These are phyloP conservation scores for Morpho achilles DNA, from an alignment of 2,888 invertebrate species.

Conservation along the genomic window DNA sequence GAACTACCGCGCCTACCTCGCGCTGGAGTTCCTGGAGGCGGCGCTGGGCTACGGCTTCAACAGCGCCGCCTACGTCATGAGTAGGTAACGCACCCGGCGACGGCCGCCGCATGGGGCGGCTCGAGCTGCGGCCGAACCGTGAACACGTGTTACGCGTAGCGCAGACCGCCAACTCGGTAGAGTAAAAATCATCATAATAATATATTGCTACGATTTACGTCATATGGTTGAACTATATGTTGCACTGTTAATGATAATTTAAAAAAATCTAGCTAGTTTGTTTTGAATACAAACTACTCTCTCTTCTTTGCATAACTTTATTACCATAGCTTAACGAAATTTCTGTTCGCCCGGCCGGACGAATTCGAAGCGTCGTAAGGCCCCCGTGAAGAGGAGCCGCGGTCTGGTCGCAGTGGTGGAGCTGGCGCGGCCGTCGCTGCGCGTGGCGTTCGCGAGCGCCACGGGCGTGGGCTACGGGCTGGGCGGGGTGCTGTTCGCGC, in stretches of 20 bases:
- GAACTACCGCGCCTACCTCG: conserved; percentile 75
- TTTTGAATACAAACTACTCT: too few relatives aligned
- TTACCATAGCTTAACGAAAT: too few relatives aligned
- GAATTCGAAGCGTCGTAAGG: too few relatives aligned
- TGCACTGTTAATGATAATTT: too few relatives aligned
- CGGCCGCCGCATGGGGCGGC: background rate
- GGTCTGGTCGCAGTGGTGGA: conserved; percentile 50
- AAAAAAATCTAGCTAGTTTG: too few relatives aligned
- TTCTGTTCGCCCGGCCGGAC: too few relatives aligned
- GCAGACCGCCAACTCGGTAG: background rate
- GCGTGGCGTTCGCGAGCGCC: conserved; percentile 61
- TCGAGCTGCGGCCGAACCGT: too few relatives aligned
- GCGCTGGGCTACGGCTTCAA: conserved; percentile 77
- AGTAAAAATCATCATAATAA: too few relatives aligned
- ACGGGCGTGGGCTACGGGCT: conserved; percentile 70
- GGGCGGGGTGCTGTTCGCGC: conserved; percentile 74
- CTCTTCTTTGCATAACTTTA: too few relatives aligned
- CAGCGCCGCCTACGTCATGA: conserved; percentile 72
- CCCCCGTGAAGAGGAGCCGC: too few relatives aligned
- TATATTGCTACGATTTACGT: too few relatives aligned
- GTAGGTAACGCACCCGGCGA: conserved; percentile 33
- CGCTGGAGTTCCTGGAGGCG: conserved; percentile 79
- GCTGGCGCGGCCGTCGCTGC: conserved; percentile 57
- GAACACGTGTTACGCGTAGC: background rate
- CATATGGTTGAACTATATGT: too few relatives aligned